Evolutionary conservation across 2,888 invertebrate genomes (phyloP).

Genomic region (Sinodicranocentrus sp.): DNA sequence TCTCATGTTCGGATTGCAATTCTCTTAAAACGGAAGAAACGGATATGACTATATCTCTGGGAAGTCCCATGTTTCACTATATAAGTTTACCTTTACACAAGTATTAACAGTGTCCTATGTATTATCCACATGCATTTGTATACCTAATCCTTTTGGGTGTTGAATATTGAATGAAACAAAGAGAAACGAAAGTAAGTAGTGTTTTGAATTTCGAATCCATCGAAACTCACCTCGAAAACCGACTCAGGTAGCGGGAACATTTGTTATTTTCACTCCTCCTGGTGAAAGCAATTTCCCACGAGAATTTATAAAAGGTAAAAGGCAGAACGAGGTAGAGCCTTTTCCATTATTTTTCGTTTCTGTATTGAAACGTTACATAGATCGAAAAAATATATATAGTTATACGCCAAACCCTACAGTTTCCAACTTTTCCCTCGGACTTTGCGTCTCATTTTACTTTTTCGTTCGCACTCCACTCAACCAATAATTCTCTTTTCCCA

Average conservation of each 20-base stretch:
- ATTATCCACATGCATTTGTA: no score
- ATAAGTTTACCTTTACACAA: no score
- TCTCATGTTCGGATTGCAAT: conserved; percentile 7
- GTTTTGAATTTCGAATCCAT: conserved; percentile 50
- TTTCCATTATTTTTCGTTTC: conserved; percentile 47
- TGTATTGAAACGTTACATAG: conserved; percentile 19
- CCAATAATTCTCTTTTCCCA: no score
- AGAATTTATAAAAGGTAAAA: conserved; percentile 40
- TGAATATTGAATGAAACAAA: conserved; percentile 56
- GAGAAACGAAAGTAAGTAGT: conserved; percentile 25
- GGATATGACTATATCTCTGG: no score
- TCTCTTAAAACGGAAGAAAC: not conserved
- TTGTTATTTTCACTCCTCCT: conserved; percentile 58
- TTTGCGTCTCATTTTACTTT: conserved; percentile 13
- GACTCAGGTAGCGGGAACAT: conserved; percentile 34
- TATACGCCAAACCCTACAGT: no score
- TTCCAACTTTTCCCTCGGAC: not conserved
- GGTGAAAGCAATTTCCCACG: conserved; percentile 62
- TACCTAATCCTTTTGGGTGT: not conserved
- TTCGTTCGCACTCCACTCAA: not conserved
- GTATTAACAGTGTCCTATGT: no score
- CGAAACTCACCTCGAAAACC: conserved; percentile 32
- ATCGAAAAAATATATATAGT: no score
- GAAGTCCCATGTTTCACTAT: no score
- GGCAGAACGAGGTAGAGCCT: not conserved